Percentiles rank a stretch among this genome's conserved stretches.
Evolutionary conservation across 2,113 vertebrate species (phyloP).

Genomic region (Felis chaus): DNA sequence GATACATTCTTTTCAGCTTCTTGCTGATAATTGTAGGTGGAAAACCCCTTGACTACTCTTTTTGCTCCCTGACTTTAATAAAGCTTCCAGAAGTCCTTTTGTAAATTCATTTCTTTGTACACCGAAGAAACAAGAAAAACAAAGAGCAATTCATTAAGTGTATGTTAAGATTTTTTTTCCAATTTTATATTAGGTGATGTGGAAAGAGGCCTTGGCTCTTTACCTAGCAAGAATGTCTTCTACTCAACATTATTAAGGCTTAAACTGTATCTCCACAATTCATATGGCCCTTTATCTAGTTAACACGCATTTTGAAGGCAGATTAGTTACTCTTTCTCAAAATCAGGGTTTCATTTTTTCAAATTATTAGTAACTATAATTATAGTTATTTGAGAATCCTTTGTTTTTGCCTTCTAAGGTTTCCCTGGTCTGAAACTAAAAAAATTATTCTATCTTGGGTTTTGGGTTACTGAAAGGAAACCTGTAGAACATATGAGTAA

Average conservation of each 20-base stretch:
- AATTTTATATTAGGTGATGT: not conserved
- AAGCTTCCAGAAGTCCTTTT: constrained; percentile 27
- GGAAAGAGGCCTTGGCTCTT: not conserved
- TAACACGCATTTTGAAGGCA: not conserved
- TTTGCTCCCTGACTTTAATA: constrained; percentile 46
- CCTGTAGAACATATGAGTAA: not conserved
- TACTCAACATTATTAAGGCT: not conserved
- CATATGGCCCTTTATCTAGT: not conserved
- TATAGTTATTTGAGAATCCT: not conserved
- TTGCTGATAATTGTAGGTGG: not conserved
- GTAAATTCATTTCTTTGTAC: constrained; percentile 10
- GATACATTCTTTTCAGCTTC: not conserved
- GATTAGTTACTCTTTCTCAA: not conserved
- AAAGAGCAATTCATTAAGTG: not conserved
- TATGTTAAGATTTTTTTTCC: not conserved
- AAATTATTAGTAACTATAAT: not conserved
- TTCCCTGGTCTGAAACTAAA: constrained; percentile 16
- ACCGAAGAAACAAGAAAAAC: constrained; percentile 10
- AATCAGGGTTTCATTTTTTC: not conserved
- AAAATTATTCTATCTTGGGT: not conserved
- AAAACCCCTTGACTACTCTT: not conserved
- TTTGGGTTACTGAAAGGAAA: constrained; percentile 37
- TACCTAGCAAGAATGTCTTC: not conserved
- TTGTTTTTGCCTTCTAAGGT: constrained; percentile 19
- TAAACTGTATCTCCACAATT: not conserved